Percentiles rank a stretch among this genome's conserved stretches.
Evolutionary conservation across 2,797 vertebrate species (phyloP).

Genomic region (Tenualosa thibaudeaui): DNA sequence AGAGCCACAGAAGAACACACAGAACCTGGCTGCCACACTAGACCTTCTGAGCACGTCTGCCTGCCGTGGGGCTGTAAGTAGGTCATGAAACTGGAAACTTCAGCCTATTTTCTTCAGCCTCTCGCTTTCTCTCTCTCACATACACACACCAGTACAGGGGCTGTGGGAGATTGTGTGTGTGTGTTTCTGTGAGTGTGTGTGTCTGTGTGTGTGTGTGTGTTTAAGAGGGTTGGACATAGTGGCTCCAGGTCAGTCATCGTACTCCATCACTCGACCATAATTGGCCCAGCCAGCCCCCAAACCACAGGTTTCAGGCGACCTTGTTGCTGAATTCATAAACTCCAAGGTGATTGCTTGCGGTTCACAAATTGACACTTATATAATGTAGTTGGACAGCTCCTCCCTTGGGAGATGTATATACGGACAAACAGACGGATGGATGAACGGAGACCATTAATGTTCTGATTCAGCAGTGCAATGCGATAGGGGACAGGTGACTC

Average conservation of each 20-base stretch:
- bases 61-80: constrained; percentile 62
- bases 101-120: constrained; percentile 44
- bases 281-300: constrained; percentile 35
- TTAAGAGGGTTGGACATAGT: neutral
- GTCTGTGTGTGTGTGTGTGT: neutral
- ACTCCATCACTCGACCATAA: neutral
- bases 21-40: constrained; percentile 49
- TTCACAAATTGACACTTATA: neutral
- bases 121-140: constrained; percentile 39
- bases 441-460: constrained; percentile 56
- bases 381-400: neutral
- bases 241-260: neutral
- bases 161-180: neutral
- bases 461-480: constrained; percentile 64
- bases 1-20: constrained; percentile 42
- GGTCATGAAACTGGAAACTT: constrained; percentile 70
- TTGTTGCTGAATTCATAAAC: constrained; percentile 56
- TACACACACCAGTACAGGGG: neutral
- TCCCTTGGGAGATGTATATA: neutral
- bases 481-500: constrained; percentile 58
- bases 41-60: constrained; percentile 53
- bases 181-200: too few species aligned
- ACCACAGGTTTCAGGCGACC: constrained; percentile 51
- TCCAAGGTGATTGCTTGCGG: constrained; percentile 38
- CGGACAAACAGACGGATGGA: constrained; percentile 39